Percentiles rank a stretch among this genome's conserved stretches.
phyloP scores from a whole-genome alignment of 2,888 invertebrate genomes.

The Cerastis leucographa region DNA sequence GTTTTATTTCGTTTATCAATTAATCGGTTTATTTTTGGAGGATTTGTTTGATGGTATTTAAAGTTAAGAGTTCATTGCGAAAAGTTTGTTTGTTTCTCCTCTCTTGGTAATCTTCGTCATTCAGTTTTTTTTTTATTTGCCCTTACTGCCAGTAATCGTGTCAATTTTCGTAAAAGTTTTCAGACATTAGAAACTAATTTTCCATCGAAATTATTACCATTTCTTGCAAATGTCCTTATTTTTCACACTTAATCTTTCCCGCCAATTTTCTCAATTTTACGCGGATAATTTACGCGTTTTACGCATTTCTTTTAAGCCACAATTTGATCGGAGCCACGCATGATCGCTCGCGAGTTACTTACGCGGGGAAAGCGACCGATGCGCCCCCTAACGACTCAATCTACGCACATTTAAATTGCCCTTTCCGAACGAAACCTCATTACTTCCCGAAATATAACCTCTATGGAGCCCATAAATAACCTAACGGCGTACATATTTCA shows the following conservation, averaged over 20 bases:
- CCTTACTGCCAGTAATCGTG: background rate
- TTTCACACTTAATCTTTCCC: constrained; percentile 29
- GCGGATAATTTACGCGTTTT: constrained; percentile 59
- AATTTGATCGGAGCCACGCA: constrained; percentile 69
- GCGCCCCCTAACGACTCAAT: constrained; percentile 88
- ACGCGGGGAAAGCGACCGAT: constrained; percentile 77
- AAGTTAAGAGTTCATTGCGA: constrained; percentile 7
- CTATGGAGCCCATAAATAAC: constrained; percentile 90
- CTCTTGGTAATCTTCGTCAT: background rate
- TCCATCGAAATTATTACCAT: background rate
- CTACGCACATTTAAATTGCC: constrained; percentile 90
- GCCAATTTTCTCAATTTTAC: constrained; percentile 47
- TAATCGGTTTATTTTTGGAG: constrained; percentile 53
- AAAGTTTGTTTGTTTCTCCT: background rate
- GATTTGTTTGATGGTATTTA: constrained; percentile 9
- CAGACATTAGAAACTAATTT: background rate
- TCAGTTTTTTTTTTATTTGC: background rate
- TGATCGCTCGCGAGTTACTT: constrained; percentile 71
- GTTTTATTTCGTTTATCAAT: constrained; percentile 63
- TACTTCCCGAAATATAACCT: constrained; percentile 90
- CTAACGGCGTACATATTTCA: constrained; percentile 90
- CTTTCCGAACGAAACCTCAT: constrained; percentile 90
- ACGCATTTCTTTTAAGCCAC: constrained; percentile 67
- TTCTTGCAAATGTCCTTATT: background rate
- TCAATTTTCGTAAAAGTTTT: background rate